Evolutionary conservation across 2,797 vertebrate genomes (phyloP), one percentile per base, ranked within the genome.

Genomic region (Catamblyrhynchus diadema): DNA sequence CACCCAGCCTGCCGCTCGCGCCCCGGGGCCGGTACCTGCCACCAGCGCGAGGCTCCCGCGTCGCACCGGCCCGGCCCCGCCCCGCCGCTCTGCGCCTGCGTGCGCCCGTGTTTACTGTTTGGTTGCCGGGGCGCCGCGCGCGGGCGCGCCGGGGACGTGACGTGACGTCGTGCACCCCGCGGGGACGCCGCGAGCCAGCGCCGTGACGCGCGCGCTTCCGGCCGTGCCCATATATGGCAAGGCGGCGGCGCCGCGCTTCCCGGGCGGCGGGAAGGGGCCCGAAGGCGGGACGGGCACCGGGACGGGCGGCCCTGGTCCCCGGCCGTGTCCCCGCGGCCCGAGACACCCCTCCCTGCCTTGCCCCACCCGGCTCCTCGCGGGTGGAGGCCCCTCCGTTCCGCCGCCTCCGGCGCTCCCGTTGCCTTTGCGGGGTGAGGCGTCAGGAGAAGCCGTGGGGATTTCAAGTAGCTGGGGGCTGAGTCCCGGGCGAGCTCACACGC

Each of bases 171-270:
- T 67, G 85, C 65, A 97, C 98, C 98, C 98, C 69, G 94, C 93
- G 78, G 96, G 93, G 80, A 61, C 54, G 93, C 96, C 70, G 44
- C 94, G 96, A 74, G 96, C 96, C 91, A 94, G 57, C 97, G 97
- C 95, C 95, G 42, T 98, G 98, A 98, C 97, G 98, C 91, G 84
- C 11, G 39, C 37, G 80, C 91, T 98, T 98, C 98, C 98, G 97
- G 87, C 70, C 47, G 5, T 98, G 98, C 59, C 99, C 99, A 99
- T 98, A 97, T 98, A 97, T 98, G 98, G 78, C 35, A 9, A 50
- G 19, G 66, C 57, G 65, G 79, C 44, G 86, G 74, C 30, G 5
- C 60, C 8, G 6, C 1, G 50, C 23, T 86, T 48, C 33, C 54
- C 42, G 8, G 9, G 69, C 51, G 82, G 78, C 12, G 73, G 57